Evolutionary conservation across 2,797 vertebrate species (phyloP), one percentile per base, ranked within the genome.

Genomic region (Naso thynnoides): DNA sequence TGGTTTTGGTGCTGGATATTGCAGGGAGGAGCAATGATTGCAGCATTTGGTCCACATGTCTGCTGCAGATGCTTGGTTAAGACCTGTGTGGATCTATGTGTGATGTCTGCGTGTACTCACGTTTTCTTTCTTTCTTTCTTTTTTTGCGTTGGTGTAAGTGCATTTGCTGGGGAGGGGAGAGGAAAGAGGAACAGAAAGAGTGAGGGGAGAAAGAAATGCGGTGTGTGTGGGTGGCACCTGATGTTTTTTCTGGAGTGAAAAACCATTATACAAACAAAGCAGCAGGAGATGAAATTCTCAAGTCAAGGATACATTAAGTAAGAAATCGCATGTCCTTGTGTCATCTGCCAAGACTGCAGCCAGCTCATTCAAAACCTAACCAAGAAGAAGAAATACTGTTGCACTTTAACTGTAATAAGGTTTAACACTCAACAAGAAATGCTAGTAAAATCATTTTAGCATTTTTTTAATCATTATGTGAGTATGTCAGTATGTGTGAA

Each of bases 191-290:
- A 67, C 29, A 76, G 73, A 79, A 86, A 57, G 73, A 77, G 56
- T 77, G 79, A 83, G 70, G 82, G 80, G 75, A 82, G 44, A 84
- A 73, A 85, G 73, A 89, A 86, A 79, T 73, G 76, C 70, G 60
- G 71, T 13, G 80, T 4, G 79, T 79, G 91, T 92, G 88, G 91
- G 92, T 78, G 92, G 91, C 84, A 91, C 91, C 87, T 91, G 88
- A 92, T 89, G 83, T 91, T 66, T 66, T 52, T 66, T 86, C 83
- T 73, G 67, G 81, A 93, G 86, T 88, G 80, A 93, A 91, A 88
- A 92, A 88, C 57, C 83, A 90, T 91, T 90, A 87, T 66, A 75
- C 91, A 89, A 86, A 90, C 89, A 93, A 89, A 93, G 87, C 87
- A 88, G 86, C 81, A 83, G 78, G 76, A 88, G 82, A 88, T 80